Base-by-base conservation (phyloP, 2,888 invertebrate genomes). In the Erynnis tages region DNA sequence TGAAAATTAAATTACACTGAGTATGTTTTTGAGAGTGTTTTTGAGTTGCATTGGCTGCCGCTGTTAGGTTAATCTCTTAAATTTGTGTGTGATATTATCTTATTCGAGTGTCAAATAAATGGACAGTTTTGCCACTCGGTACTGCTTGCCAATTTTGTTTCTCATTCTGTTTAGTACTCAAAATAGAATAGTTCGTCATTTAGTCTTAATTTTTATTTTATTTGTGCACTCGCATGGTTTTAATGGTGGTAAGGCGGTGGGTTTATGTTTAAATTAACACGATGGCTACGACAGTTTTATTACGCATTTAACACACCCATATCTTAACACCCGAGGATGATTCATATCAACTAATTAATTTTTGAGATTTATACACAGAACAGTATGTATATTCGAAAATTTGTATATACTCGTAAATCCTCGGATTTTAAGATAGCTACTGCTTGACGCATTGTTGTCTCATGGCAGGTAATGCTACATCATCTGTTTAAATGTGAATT, bases 181-280 rank as follows among this genome's bases (percentile, higher is more conserved):
- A 30, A 21, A 32, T 37, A 38, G 30, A 30, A 40, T 53, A 35
- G 23, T 10, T 23, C 23, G 27, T 46, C 25, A 50, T 43, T 46
- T 50, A 4, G 13, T 49, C 35, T 50, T 17, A 16, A 29, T 27
- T 32, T 38, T 49, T 37, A 29, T 7, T 54, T 8, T 45, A 53
- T 17, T 61, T 63, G 55, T 76, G 79, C 80, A 79, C 73, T 69
- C 65, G 81, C 82, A 83, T 82, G 79, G 62, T 66, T 67, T 69
- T 62, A 54, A 58, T 72, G 73, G 76, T 82, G 80, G 79, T 76
- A 72, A 65, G 80, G 83, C 74, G 86, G 86, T 88, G 88, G 88
- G 87, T 87, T 88, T 86, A 87, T 87, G 86, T 82, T 65, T 76
- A 81, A 65, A 76, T 79, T 86, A 86, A 84, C 81, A 80, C 68